Percentiles rank a stretch among this genome's conserved stretches.
These are phyloP conservation scores for Ips nitidus DNA, from an alignment of 1,140 invertebrate genomes.

Conservation along the genomic window DNA sequence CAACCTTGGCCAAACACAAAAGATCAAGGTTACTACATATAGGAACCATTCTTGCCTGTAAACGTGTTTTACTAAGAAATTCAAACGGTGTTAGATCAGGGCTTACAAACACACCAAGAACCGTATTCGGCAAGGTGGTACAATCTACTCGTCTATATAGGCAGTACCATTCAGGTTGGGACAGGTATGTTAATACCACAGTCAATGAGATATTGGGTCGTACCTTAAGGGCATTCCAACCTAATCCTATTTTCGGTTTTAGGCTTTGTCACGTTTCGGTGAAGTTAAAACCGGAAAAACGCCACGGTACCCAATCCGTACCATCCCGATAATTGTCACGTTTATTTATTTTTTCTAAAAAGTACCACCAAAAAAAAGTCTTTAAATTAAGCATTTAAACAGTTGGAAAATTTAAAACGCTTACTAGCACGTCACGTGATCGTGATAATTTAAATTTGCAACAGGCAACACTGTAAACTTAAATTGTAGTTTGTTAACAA, in stretches of 20 bases:
- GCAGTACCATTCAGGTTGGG: conserved; percentile 7
- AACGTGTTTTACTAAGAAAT: conserved; percentile 11
- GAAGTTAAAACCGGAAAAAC: neutral
- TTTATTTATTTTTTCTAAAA: too few species aligned
- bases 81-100: neutral
- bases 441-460: too few species aligned
- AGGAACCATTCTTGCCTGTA: conserved; percentile 1
- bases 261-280: conserved; percentile 4
- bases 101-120: neutral
- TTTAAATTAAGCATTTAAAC: too few species aligned
- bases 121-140: neutral
- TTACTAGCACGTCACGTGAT: too few species aligned
- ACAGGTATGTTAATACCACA: conserved; percentile 23
- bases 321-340: too few species aligned
- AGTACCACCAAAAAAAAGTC: too few species aligned
- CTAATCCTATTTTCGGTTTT: conserved; percentile 7
- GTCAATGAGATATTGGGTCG: conserved; percentile 14
- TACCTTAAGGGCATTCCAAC: neutral
- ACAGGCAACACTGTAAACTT: too few species aligned
- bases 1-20: conserved; percentile 3
- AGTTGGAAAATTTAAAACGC: too few species aligned
- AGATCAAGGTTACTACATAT: conserved; percentile 22
- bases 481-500: too few species aligned
- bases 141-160: neutral
- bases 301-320: too few species aligned